Evolutionary conservation across 1,140 invertebrate genomes (phyloP), one percentile per base, ranked within the genome.

Genomic region (Lithobius niger): DNA sequence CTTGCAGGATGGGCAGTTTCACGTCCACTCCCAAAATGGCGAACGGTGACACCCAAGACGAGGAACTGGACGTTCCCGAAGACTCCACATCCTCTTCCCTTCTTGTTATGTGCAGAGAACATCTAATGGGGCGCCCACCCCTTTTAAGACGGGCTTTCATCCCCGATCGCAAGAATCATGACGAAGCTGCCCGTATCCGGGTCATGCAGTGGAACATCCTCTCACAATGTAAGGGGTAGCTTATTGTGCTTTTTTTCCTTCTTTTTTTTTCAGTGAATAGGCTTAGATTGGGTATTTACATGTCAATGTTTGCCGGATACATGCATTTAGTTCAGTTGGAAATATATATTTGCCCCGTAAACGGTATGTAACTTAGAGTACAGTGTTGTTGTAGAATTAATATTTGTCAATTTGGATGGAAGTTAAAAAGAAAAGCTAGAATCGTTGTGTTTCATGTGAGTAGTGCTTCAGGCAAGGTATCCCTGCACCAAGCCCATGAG

Each of bases 121-220:
- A 76, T 50, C 60, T 71, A 24, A 63, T 66, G 16, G 57, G 62
- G n/a, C 61, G 64, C 21, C 70, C 74, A 24, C 62, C 68, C 10
- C 71, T 78, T 52, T 63, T 78, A 0, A 64, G 65, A 40, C 63
- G 77, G 45, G 62, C 62, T 24, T 64, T 64, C 43, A 27, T 55
- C 2, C 49, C 13, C 26, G 28, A 1, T 3, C 18, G 3, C 31
- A 48, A 28, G 42, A 36, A 52, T 26, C 52, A 28, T 18, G 44
- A 43, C 1, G 45, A 44, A 24, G 42, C 28, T 31, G 43, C 1
- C 3, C 19, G 19, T 21, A 52, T 85, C 55, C 71, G 82, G 59
- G 62, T 86, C 19, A 73, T 86, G 60, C 83, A 85, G 61, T 86
- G 83, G 83, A 86, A 86, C 65, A 75, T 85, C 58, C 67, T 86